phyloP scores from a whole-genome alignment of 2,797 vertebrate genomes.

The Catamblyrhynchus diadema region DNA sequence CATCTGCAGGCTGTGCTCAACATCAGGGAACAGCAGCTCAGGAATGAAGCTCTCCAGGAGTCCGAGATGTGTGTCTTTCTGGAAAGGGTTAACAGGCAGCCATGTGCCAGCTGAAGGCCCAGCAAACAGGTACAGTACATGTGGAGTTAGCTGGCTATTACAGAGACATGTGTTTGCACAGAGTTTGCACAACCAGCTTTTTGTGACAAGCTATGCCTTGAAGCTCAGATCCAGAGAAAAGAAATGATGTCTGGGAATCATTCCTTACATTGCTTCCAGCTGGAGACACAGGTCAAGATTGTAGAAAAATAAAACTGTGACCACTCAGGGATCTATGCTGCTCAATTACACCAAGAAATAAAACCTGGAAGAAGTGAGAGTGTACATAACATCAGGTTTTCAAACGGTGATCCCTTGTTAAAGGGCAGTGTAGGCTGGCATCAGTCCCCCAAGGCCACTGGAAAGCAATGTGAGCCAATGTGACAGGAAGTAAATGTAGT shows the following conservation, averaged over 20 bases:
- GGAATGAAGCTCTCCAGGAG: slow-evolving; percentile 70
- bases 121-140: slow-evolving; percentile 70
- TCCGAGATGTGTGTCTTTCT: slow-evolving; percentile 21
- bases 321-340: background rate
- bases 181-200: background rate
- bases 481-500: background rate
- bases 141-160: background rate
- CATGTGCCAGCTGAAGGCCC: slow-evolving; percentile 23
- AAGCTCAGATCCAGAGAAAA: background rate
- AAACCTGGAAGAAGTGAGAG: background rate
- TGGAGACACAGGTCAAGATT: background rate
- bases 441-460: background rate
- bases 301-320: background rate
- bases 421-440: background rate
- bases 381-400: background rate
- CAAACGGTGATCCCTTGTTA: rapidly evolving
- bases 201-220: background rate
- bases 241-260: background rate
- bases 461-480: background rate
- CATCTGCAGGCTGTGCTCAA: slow-evolving; percentile 83
- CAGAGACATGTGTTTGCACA: background rate
- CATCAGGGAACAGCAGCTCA: slow-evolving; percentile 67
- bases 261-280: background rate
- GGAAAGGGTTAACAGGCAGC: slow-evolving; percentile 66
- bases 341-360: background rate